Percentiles rank a stretch among this genome's conserved stretches.
Conservation (phyloP, 2,797 vertebrate genomes). For the Anolis apletophallus region DNA sequence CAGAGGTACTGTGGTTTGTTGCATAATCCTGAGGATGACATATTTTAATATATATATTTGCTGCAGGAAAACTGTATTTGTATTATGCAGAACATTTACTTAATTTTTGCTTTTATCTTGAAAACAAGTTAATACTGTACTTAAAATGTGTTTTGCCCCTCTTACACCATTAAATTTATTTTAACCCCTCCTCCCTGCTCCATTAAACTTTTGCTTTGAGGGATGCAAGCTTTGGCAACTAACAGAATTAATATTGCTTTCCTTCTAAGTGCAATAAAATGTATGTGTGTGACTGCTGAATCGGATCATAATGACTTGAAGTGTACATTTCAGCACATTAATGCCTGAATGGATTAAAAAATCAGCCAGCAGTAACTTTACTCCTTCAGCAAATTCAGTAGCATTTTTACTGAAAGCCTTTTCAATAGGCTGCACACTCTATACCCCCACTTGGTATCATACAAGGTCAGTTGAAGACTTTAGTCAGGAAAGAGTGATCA, state of each 20-base stretch:
- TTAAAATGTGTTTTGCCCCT: constrained; percentile 36
- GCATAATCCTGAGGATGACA: accelerated
- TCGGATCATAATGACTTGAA: constrained; percentile 64
- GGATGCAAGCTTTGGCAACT: constrained; percentile 71
- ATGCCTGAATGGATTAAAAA: constrained; percentile 67
- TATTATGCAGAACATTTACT: constrained; percentile 37
- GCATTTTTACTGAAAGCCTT: constrained; percentile 54
- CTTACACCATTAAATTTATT: constrained; percentile 47
- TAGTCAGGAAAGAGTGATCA: constrained; percentile 53
- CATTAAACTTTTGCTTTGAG: constrained; percentile 61
- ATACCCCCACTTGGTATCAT: constrained; percentile 40
- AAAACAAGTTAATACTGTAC: background rate
- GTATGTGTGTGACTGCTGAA: constrained; percentile 64
- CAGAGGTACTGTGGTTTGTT: constrained; percentile 1
- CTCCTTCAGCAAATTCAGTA: constrained; percentile 44
- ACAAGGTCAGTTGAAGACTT: constrained; percentile 62
- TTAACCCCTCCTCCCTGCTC: constrained; percentile 11
- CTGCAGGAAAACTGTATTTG: constrained; percentile 22
- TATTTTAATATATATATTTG: background rate
- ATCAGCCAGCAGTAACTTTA: constrained; percentile 67
- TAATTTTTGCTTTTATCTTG: constrained; percentile 23
- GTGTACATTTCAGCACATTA: constrained; percentile 67
- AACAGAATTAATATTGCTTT: constrained; percentile 72
- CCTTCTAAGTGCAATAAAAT: constrained; percentile 68
- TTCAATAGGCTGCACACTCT: constrained; percentile 54